phyloP scores from a whole-genome alignment of 2,888 invertebrate genomes.

The Leptopilina myrica region DNA sequence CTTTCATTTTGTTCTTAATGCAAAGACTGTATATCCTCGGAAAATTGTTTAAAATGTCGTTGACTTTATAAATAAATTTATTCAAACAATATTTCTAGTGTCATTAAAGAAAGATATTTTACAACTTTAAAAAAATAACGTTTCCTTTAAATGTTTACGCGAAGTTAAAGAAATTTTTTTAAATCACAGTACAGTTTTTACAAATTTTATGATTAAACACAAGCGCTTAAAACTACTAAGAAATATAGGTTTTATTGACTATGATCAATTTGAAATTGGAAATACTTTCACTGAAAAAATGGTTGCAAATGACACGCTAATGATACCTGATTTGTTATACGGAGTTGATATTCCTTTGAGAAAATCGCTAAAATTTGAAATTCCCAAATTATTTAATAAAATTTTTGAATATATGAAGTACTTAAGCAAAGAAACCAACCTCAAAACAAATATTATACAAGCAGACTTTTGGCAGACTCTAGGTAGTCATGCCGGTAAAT shows the following conservation, averaged over 20 bases:
- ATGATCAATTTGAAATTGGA: constrained; percentile 42
- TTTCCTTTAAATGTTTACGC: too few species aligned
- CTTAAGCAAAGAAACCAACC: constrained; percentile 19
- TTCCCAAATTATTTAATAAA: constrained; percentile 41
- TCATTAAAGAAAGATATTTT: too few species aligned
- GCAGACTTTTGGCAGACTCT: background rate
- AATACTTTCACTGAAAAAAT: constrained; percentile 25
- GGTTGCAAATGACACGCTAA: background rate
- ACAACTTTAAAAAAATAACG: too few species aligned
- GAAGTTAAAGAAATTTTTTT: too few species aligned
- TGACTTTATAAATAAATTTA: too few species aligned
- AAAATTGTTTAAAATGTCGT: too few species aligned
- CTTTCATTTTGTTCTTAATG: too few species aligned
- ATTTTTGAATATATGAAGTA: constrained; percentile 34
- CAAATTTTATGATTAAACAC: too few species aligned
- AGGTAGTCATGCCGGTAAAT: too few species aligned
- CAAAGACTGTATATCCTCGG: too few species aligned
- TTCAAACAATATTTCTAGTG: too few species aligned
- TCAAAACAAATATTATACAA: constrained; percentile 42
- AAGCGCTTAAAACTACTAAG: background rate
- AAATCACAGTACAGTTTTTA: too few species aligned
- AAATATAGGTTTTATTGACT: constrained; percentile 41
- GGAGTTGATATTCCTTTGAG: constrained; percentile 30
- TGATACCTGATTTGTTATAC: constrained; percentile 17
- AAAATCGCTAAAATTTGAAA: constrained; percentile 37